Base-by-base conservation (phyloP, 1,140 invertebrate genomes). In the Drosophila triauraria region DNA sequence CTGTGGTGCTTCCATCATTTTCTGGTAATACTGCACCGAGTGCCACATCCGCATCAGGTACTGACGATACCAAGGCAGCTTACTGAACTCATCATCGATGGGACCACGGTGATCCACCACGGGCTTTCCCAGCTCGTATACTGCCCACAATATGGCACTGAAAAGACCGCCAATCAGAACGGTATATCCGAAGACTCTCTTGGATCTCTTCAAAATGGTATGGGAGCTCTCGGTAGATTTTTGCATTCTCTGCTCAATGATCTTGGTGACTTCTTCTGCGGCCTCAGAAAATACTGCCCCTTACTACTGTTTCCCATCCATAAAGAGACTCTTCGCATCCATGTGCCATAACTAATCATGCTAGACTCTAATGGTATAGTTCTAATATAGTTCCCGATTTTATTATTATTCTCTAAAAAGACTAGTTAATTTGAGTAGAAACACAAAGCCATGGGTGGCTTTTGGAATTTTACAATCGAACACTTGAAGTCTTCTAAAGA, bases 1-100 rank as follows among this genome's bases (percentile, higher is more conserved):
- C 13, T 98, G 97, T 9, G 99, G 99, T 90, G 99, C 98, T 93
- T 97, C 95, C 60, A 99, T 96, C 93, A 97, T 95, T 95, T 96
- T 97, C 91, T 95, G 95, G 91, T 96, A 97, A 85, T 96, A 97
- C 57, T 95, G 95, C 27, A 97, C 91, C 85, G 97, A 96, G 78
- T 94, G 95, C 92, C 95, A 95, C 42, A 97, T 95, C 61, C 97
- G 94, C 71, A 95, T 94, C n/a, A 96, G 82, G 85, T 97, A 96
- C 93, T 97, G 96, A 74, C 95, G 91, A 13, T 95, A 86, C 6
- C 94, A 91, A 30, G 97, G 95, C 92, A 97, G 93, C 56, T 95
- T 78, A 38, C 95, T 95, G 90, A 96, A 97, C 93, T 98, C 96
- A 94, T 98, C 97, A 91, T 96, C 94, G 23, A 98, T 94, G 47